Percentiles rank a stretch among this genome's conserved stretches.
These are phyloP conservation scores for Sciaenops ocellatus DNA, from an alignment of 2,797 vertebrate genomes.

Conservation along the genomic window DNA sequence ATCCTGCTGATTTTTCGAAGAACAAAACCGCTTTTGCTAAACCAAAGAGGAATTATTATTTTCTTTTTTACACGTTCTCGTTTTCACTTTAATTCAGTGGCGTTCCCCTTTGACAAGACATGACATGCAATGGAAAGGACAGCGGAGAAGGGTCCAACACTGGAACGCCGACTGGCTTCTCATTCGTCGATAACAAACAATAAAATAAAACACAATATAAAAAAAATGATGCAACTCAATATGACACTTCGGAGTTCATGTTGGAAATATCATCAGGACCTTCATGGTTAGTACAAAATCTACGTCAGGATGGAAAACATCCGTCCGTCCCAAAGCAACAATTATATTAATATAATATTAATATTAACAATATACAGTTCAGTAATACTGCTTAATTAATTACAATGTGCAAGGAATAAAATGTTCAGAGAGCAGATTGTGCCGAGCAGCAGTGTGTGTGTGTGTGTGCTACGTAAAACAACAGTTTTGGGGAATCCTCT, in stretches of 20 bases:
- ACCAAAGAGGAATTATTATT: conserved; percentile 13
- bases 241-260: conserved; percentile 30
- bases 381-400: conserved; percentile 58
- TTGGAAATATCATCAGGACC: conserved; percentile 35
- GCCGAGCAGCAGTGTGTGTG: conserved; percentile 36
- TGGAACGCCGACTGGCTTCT: conserved; percentile 7
- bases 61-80: neutral
- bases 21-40: neutral
- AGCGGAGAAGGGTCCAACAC: conserved; percentile 12
- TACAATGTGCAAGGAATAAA: conserved; percentile 63
- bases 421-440: conserved; percentile 56
- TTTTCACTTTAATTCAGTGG: conserved; percentile 64
- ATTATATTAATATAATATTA: conserved; percentile 56
- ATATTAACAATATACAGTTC: conserved; percentile 49
- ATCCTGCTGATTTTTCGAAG: conserved; percentile 27
- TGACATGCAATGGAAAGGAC: conserved; percentile 27
- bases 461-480: conserved; percentile 33
- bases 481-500: conserved; percentile 16
- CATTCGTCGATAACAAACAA: conserved; percentile 24
- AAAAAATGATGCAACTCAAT: conserved; percentile 46
- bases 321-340: conserved; percentile 34
- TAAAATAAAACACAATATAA: conserved; percentile 43
- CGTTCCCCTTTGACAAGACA: conserved; percentile 46
- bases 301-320: conserved; percentile 48
- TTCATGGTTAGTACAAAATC: conserved; percentile 56